phyloP scores from a whole-genome alignment of 2,888 invertebrate genomes.

The Nemoura dubitans region DNA sequence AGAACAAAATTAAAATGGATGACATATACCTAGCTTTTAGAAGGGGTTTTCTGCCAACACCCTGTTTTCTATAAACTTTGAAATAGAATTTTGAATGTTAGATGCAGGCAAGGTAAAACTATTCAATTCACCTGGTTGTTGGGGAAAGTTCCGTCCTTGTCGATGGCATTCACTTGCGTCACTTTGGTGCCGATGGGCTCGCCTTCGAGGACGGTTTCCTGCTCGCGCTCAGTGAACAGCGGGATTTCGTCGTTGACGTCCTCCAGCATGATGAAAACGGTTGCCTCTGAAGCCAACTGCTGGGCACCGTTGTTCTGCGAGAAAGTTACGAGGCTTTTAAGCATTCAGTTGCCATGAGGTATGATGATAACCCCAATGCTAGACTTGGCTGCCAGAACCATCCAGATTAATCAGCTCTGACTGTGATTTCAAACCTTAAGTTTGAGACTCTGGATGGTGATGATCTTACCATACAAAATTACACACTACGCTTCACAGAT shows the following conservation, averaged over 20 bases:
- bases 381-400: too few species aligned
- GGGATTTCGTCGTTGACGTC: conserved; percentile 98
- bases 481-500: too few species aligned
- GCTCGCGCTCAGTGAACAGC: conserved; percentile 92
- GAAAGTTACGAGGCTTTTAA: conserved; percentile 45
- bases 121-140: conserved; percentile 84
- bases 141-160: conserved; percentile 94
- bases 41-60: too few species aligned
- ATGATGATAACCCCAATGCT: too few species aligned
- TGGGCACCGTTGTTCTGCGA: conserved; percentile 93
- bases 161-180: conserved; percentile 95
- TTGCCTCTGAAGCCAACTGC: conserved; percentile 93
- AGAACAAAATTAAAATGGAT: too few species aligned
- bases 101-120: not conserved
- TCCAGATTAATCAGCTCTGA: too few species aligned
- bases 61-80: too few species aligned
- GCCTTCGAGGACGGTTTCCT: conserved; percentile 94
- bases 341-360: conserved; percentile 16
- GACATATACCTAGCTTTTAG: too few species aligned
- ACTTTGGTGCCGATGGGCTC: conserved; percentile 95
- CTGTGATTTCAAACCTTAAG: too few species aligned
- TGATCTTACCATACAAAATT: too few species aligned
- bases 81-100: not conserved
- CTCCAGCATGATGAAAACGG: conserved; percentile 91
- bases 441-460: too few species aligned